Percentiles rank a stretch among this genome's conserved stretches.
Evolutionary conservation across 2,113 vertebrate species (phyloP).

Genomic region (Junco hyemalis): DNA sequence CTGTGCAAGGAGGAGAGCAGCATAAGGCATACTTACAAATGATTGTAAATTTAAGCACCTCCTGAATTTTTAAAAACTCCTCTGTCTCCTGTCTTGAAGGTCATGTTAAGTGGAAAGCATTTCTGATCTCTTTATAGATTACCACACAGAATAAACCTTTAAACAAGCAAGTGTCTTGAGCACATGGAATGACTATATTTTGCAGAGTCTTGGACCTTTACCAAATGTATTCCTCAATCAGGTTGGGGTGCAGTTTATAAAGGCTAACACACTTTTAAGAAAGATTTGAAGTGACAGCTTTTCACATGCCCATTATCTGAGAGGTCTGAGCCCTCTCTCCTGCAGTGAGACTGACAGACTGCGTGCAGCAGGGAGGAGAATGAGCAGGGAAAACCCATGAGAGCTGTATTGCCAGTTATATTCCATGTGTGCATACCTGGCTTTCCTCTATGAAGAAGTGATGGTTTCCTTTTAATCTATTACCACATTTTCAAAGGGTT

Average conservation of each 20-base stretch:
- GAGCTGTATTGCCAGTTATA: not conserved
- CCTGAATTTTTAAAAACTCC: not conserved
- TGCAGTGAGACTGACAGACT: slow-evolving; percentile 2
- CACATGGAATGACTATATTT: not conserved
- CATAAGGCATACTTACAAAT: not conserved
- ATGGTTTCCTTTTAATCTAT: slow-evolving; percentile 30
- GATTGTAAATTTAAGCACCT: not conserved
- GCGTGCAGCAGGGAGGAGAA: not conserved
- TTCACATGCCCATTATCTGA: slow-evolving; percentile 12
- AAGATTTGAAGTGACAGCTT: slow-evolving; percentile 40
- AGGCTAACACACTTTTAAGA: slow-evolving; percentile 17
- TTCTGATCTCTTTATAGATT: not conserved
- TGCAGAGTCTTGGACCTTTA: slow-evolving; percentile 40
- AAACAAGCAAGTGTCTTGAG: slow-evolving; percentile 4
- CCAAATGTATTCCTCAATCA: slow-evolving; percentile 32
- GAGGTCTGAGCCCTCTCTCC: not conserved
- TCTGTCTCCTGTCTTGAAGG: not conserved
- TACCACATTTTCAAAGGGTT: not conserved
- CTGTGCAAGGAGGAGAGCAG: not conserved
- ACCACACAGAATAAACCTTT: not conserved
- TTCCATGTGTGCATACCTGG: not conserved
- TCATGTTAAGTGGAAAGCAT: not conserved
- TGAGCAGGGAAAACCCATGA: accelerated
- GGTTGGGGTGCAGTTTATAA: not conserved
- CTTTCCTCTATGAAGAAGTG: not conserved